Percentiles rank a stretch among this genome's conserved stretches.
These are phyloP conservation scores for Nixonia krombeini DNA, from an alignment of 1,140 invertebrate genomes.

Conservation along the genomic window DNA sequence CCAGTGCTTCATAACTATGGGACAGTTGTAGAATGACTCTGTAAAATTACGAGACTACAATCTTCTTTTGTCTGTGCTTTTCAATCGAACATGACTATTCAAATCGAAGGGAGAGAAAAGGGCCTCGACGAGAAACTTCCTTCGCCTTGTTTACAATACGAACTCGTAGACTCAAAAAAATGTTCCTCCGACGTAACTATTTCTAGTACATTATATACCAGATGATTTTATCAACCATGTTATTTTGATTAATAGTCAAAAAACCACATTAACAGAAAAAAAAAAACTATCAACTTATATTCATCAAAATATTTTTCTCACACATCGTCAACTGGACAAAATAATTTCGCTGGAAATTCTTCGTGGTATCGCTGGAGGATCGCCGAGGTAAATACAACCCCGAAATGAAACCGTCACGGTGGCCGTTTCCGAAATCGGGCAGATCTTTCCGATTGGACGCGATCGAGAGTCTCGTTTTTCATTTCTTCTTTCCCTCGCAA, in stretches of 20 bases:
- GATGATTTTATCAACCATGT: too few relatives aligned
- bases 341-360: conserved; percentile 18
- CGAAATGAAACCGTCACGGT: too few relatives aligned
- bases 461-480: conserved; percentile 51
- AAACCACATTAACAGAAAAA: neutral
- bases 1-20: neutral
- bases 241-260: too few relatives aligned
- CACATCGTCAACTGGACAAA: neutral
- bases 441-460: conserved; percentile 45
- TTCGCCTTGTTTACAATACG: too few relatives aligned
- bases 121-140: too few relatives aligned
- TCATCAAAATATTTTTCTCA: neutral
- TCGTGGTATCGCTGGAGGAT: too few relatives aligned
- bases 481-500: conserved; percentile 49
- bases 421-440: conserved; percentile 35
- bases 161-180: too few relatives aligned
- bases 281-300: neutral
- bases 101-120: neutral
- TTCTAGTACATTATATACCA: too few relatives aligned
- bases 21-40: neutral
- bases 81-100: neutral
- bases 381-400: too few relatives aligned
- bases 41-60: neutral
- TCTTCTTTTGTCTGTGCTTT: neutral
- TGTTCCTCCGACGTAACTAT: too few relatives aligned